phyloP scores from a whole-genome alignment of 2,888 invertebrate genomes.

The Spilosoma lubricipeda region DNA sequence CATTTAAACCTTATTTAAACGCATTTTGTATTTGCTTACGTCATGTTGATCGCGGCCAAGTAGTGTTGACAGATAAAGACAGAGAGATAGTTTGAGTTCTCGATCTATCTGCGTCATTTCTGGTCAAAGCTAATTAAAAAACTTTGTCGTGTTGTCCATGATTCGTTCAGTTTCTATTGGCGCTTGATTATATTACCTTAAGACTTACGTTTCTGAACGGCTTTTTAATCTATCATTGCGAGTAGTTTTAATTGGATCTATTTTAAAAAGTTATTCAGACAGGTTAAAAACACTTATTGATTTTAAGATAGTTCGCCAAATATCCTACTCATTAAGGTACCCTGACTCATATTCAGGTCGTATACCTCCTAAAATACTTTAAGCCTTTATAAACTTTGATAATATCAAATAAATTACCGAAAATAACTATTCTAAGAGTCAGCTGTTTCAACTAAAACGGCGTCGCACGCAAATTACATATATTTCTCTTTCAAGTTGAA shows the following conservation, averaged over 20 bases:
- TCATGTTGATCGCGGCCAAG: background rate
- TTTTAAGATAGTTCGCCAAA: no score
- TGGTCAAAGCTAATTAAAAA: background rate
- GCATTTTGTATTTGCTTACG: background rate
- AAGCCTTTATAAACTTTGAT: background rate
- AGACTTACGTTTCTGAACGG: no score
- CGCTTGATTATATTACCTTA: no score
- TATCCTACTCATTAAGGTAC: background rate
- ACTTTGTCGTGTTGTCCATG: background rate
- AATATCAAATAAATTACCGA: background rate
- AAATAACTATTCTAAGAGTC: background rate
- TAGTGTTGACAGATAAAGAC: background rate
- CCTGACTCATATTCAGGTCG: background rate
- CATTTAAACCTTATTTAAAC: no score
- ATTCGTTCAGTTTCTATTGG: background rate
- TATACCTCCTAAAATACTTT: background rate
- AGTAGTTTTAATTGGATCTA: no score
- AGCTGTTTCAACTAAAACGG: background rate
- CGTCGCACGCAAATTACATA: background rate
- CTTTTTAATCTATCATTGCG: no score
- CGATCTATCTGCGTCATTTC: background rate
- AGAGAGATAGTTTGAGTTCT: background rate
- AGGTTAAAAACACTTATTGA: background rate
- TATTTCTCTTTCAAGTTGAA: background rate
- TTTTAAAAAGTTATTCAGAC: no score